phyloP scores from a whole-genome alignment of 2,797 vertebrate species.

The Siniperca obscura region DNA sequence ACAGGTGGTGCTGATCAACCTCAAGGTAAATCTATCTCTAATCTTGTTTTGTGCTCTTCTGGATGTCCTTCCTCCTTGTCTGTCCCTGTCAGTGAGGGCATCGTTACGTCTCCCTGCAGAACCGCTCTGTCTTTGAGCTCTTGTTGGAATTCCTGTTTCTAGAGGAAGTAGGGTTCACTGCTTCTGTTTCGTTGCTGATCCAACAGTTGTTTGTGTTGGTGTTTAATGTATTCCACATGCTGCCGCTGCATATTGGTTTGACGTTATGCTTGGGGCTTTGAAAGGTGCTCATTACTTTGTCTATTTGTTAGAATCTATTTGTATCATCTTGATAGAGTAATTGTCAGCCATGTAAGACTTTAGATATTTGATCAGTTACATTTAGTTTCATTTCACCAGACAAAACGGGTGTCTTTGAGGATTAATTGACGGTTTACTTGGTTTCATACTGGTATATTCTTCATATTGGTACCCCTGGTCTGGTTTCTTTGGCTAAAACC shows the following conservation, averaged over 20 bases:
- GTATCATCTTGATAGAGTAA: neutral
- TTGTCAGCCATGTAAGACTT: neutral
- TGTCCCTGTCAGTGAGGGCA: neutral
- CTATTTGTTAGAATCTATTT: neutral
- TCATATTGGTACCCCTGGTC: conserved; percentile 36
- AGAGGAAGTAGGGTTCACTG: neutral
- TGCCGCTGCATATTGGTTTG: no score
- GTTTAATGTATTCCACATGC: neutral
- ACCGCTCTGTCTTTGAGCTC: fast-evolving
- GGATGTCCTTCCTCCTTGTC: conserved; percentile 29
- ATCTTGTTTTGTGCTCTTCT: neutral
- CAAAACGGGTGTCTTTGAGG: neutral
- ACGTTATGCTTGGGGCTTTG: neutral
- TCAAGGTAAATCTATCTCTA: conserved; percentile 68
- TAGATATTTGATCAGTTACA: no score
- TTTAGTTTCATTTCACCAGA: neutral
- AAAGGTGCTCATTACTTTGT: neutral
- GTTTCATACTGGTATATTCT: neutral
- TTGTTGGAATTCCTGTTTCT: neutral
- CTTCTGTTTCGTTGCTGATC: neutral
- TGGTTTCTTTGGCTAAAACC: conserved; percentile 72
- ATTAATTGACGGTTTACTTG: neutral
- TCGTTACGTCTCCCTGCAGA: neutral
- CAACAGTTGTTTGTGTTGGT: neutral
- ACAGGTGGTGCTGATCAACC: conserved; percentile 65